Evolutionary conservation across 2,888 invertebrate genomes (phyloP).

Genomic region (Spodoptera littoralis): DNA sequence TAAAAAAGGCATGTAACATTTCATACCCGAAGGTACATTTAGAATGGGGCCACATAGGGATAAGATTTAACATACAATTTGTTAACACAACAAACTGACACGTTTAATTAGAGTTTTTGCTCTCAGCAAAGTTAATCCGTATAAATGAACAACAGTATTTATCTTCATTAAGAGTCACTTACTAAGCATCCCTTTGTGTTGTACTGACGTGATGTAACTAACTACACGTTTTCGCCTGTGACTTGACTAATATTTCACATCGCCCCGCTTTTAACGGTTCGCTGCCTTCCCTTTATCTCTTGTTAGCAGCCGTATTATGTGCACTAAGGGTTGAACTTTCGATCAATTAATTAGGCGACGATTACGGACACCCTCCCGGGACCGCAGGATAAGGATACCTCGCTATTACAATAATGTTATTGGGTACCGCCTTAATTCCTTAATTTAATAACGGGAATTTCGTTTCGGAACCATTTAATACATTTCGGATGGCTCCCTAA

Average conservation of each 20-base stretch:
- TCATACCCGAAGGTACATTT: slow-evolving; percentile 21
- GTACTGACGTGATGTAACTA: slow-evolving; percentile 82
- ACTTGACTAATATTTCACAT: slow-evolving; percentile 87
- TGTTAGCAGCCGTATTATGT: slow-evolving; percentile 84
- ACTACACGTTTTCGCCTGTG: slow-evolving; percentile 83
- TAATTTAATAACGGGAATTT: slow-evolving; percentile 70
- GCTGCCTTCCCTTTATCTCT: slow-evolving; percentile 84
- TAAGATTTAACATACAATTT: slow-evolving; percentile 54
- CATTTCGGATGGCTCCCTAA: slow-evolving; percentile 52
- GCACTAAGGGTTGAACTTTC: slow-evolving; percentile 85
- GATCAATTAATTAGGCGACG: slow-evolving; percentile 87
- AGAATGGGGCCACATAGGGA: slow-evolving; percentile 31
- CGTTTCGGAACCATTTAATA: slow-evolving; percentile 56
- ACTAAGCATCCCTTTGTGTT: slow-evolving; percentile 86
- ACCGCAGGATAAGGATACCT: slow-evolving; percentile 71
- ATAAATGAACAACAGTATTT: slow-evolving; percentile 86
- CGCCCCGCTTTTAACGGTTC: slow-evolving; percentile 83
- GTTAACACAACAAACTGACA: slow-evolving; percentile 65
- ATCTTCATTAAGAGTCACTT: slow-evolving; percentile 87
- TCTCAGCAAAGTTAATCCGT: slow-evolving; percentile 81
- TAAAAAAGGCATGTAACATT: slow-evolving; percentile 30
- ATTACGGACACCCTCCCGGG: slow-evolving; percentile 79
- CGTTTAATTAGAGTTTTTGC: slow-evolving; percentile 78
- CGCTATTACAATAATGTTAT: slow-evolving; percentile 81
- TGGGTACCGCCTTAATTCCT: slow-evolving; percentile 70